Conservation (phyloP, 2,888 invertebrate species). For the Seladonia tumulorum region DNA sequence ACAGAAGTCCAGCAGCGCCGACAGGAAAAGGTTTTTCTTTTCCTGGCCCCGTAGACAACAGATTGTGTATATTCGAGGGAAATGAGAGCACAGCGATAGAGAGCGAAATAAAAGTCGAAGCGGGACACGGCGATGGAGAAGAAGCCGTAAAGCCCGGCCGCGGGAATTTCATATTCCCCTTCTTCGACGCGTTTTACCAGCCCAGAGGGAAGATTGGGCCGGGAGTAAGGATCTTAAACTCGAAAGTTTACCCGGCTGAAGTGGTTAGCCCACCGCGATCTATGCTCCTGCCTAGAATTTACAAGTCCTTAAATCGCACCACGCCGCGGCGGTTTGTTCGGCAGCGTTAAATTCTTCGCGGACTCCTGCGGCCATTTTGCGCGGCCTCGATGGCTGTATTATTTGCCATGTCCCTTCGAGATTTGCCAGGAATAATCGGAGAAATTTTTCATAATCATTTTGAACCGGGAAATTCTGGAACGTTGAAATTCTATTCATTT, state of each 20-base stretch:
- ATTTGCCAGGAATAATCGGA: not conserved
- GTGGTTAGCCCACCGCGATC: conserved; percentile 61
- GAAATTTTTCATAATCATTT: not conserved
- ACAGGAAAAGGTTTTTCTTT: not conserved
- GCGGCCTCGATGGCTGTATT: not conserved
- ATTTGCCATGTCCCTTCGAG: not conserved
- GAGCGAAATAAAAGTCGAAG: conserved; percentile 23
- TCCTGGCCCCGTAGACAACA: not conserved
- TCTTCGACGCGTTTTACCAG: conserved; percentile 44
- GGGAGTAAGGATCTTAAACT: conserved; percentile 66
- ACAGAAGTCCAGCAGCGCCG: not conserved
- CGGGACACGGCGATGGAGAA: conserved; percentile 26
- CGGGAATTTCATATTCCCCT: conserved; percentile 68
- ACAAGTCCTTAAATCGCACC: conserved; percentile 65
- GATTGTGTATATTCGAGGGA: conserved; percentile 1
- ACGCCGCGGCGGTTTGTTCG: conserved; percentile 47
- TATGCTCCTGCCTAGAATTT: conserved; percentile 60
- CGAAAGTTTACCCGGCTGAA: conserved; percentile 68
- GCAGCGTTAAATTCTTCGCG: conserved; percentile 41
- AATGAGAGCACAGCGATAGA: conserved; percentile 1
- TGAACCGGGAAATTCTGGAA: not conserved
- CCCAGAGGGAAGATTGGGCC: conserved; percentile 11
- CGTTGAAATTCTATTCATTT: not conserved
- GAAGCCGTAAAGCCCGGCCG: conserved; percentile 64
- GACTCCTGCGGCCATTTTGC: conserved; percentile 16